Conservation (phyloP, 2,113 vertebrate genomes). For the Pogonocichla stellata region DNA sequence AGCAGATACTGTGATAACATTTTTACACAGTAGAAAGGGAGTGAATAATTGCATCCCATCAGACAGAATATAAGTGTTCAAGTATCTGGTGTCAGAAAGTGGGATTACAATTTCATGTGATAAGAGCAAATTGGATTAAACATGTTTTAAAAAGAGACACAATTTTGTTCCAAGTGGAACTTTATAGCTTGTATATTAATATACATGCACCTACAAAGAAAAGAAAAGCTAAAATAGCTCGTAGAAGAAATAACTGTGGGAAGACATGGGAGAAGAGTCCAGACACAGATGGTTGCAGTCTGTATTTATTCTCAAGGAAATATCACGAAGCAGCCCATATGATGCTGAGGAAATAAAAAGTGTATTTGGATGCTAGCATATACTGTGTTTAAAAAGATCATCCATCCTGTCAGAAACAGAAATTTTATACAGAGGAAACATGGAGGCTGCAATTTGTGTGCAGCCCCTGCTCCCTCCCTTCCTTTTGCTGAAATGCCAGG, state of each 20-base stretch:
- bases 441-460: neutral
- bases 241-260: neutral
- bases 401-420: neutral
- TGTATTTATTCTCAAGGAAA: slow-evolving; percentile 6
- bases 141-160: neutral
- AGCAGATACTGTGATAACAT: neutral
- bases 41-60: neutral
- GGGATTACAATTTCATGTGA: neutral
- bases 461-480: neutral
- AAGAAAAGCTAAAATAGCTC: neutral
- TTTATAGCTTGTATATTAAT: neutral
- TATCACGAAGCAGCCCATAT: slow-evolving; percentile 9
- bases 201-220: neutral
- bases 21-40: neutral
- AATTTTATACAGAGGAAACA: neutral
- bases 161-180: neutral
- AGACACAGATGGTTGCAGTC: slow-evolving; percentile 27
- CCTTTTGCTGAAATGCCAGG: neutral
- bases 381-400: slow-evolving; percentile 1
- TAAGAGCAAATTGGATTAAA: neutral
- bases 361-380: neutral
- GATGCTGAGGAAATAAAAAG: slow-evolving; percentile 17
- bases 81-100: neutral
- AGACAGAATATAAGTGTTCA: neutral
- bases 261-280: neutral